Evolutionary conservation across 2,797 vertebrate species (phyloP), one percentile per base, ranked within the genome.

Genomic region (Sebastes hopkinsi): DNA sequence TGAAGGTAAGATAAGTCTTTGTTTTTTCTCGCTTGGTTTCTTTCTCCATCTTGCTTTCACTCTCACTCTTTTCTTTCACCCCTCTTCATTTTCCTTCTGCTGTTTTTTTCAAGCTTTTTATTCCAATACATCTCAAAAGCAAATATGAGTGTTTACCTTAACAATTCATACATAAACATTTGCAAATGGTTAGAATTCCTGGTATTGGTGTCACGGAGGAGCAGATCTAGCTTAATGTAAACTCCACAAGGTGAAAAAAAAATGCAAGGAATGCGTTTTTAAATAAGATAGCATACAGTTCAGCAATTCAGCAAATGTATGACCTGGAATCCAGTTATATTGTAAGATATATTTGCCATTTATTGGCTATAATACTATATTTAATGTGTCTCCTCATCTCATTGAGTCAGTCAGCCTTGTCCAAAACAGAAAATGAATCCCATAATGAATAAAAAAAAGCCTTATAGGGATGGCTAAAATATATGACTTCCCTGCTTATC

Each of bases 1-100:
- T 34, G 98, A 99, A 97, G 98, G 98, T 99, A 96, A 87, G 90
- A 85, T 75, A 66, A 79, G 79, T 81, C 20, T 65, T 30, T 64
- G 9, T 79, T 66, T 9, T 22, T 58, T 58, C 29, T 27, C 16
- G 16, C 77, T 84, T 29, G 34, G 59, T 55, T 77, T 80, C 65
- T 77, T 32, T 71, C 32, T 60, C 61, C 64, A 60, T 64, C 60
- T 82, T 72, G 11, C 70, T 78, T 83, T 75, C 56, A 16, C 10
- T 12, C 42, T 59, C 23, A 20, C 30, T 60, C 22, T 58, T 42
- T 71, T 22, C 20, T 69, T 30, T 18, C 73, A 54, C 27, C 34
- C 22, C n/a, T 38, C 61, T 58, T 62, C 50, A 32, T 61, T 60
- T 59, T 22, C 16, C 36, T 74, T n/a, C 73, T 81, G 56, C 71